Conservation (phyloP, 2,888 invertebrate species). For the Meloe dianella region DNA sequence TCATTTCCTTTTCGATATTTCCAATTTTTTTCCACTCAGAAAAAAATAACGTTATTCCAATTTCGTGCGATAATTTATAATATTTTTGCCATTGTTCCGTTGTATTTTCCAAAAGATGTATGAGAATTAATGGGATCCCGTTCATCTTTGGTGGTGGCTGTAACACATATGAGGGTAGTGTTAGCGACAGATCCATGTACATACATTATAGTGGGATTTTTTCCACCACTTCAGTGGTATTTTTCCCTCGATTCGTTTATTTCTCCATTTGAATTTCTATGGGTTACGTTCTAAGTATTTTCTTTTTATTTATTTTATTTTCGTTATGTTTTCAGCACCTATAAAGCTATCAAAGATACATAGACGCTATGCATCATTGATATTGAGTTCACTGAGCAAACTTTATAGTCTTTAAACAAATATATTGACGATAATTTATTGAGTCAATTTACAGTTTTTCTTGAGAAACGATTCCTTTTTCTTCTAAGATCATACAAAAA, state of each 20-base stretch:
- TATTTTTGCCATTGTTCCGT: neutral
- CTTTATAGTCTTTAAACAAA: slow-evolving; percentile 19
- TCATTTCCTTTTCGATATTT: slow-evolving; percentile 1
- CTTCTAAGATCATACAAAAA: too few relatives aligned
- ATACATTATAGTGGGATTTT: neutral
- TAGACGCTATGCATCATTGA: slow-evolving; percentile 27
- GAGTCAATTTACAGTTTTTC: too few relatives aligned
- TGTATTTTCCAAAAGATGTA: neutral
- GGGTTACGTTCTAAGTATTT: slow-evolving; percentile 4
- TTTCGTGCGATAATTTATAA: neutral
- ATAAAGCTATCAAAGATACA: slow-evolving; percentile 26
- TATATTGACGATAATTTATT: slow-evolving; percentile 14
- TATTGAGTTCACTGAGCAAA: slow-evolving; percentile 13
- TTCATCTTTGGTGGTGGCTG: neutral
- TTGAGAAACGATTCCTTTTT: too few relatives aligned
- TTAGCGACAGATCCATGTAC: neutral
- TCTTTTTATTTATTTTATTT: slow-evolving; percentile 11
- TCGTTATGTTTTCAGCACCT: slow-evolving; percentile 4
- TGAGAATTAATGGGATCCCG: neutral
- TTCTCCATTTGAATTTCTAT: slow-evolving; percentile 5
- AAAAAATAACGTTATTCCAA: neutral
- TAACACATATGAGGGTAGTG: neutral
- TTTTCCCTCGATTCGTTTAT: slow-evolving; percentile 9
- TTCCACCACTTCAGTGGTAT: neutral
- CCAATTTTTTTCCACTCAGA: neutral